Evolutionary conservation across 2,888 invertebrate genomes (phyloP).

Genomic region (Celastrina argiolus): DNA sequence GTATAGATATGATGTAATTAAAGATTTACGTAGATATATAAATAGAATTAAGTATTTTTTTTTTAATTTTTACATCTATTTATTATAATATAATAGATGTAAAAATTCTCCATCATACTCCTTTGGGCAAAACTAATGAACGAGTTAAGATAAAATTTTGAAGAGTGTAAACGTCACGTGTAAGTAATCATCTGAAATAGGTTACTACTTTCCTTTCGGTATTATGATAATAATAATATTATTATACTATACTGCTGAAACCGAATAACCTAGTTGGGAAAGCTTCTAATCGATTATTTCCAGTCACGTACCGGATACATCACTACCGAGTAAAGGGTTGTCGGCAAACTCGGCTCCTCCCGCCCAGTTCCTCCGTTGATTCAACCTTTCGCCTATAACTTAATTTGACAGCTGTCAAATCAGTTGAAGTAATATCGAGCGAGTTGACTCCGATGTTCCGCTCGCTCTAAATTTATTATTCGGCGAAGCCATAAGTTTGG

Average conservation of each 20-base stretch:
- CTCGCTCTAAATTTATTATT: constrained; percentile 15
- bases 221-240: too few species aligned
- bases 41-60: too few species aligned
- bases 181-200: too few species aligned
- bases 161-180: too few species aligned
- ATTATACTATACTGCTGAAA: neutral
- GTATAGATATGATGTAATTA: too few species aligned
- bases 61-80: too few species aligned
- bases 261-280: neutral
- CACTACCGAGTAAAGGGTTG: constrained; percentile 7
- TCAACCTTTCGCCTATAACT: constrained; percentile 13
- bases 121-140: too few species aligned
- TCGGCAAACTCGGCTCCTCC: neutral
- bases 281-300: constrained; percentile 1
- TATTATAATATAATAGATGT: too few species aligned
- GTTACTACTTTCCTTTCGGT: too few species aligned
- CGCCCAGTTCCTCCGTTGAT: constrained; percentile 11
- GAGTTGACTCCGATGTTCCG: neutral
- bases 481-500: neutral
- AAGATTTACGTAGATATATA: too few species aligned
- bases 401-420: constrained; percentile 22
- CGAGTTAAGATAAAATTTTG: too few species aligned
- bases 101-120: too few species aligned
- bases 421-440: neutral
- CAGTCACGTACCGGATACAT: neutral